Conservation (phyloP, 2,888 invertebrate genomes). For the Cremastobaeus sp. region DNA sequence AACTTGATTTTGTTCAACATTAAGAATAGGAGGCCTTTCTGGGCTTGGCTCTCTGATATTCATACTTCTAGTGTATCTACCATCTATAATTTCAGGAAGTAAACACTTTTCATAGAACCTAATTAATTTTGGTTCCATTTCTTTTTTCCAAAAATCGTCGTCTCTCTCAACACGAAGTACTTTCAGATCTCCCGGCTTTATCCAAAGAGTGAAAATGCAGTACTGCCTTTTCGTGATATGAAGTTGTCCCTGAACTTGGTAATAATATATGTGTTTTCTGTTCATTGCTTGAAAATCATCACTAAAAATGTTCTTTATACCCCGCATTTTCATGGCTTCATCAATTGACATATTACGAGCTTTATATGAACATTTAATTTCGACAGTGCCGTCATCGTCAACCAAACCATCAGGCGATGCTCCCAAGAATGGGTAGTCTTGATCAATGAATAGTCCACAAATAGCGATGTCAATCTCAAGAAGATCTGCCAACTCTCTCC, state of each 20-base stretch:
- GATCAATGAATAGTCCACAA: slow-evolving; percentile 46
- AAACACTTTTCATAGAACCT: too few relatives aligned
- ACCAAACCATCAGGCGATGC: slow-evolving; percentile 54
- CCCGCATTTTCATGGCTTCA: not conserved
- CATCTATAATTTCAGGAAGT: too few relatives aligned
- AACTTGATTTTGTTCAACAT: too few relatives aligned
- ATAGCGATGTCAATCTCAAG: not conserved
- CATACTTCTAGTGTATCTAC: too few relatives aligned
- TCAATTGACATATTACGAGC: not conserved
- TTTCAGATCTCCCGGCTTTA: not conserved
- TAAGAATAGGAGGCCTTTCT: too few relatives aligned
- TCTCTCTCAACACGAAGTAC: not conserved
- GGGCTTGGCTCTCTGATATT: too few relatives aligned
- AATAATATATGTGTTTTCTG: not conserved
- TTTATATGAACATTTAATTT: slow-evolving; percentile 42
- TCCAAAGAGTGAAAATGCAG: not conserved
- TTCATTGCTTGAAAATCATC: not conserved
- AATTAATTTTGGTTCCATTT: too few relatives aligned
- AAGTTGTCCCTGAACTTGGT: not conserved
- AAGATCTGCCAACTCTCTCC: not conserved
- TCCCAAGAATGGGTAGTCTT: slow-evolving; percentile 21
- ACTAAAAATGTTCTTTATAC: not conserved
- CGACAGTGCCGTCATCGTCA: slow-evolving; percentile 45
- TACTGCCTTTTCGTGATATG: not conserved
- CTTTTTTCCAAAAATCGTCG: too few relatives aligned